A percentile compares a stretch with the other conserved stretches of the same genome.
Conservation (phyloP, 1,140 invertebrate species). For the Lordiphosa clarofinis region DNA sequence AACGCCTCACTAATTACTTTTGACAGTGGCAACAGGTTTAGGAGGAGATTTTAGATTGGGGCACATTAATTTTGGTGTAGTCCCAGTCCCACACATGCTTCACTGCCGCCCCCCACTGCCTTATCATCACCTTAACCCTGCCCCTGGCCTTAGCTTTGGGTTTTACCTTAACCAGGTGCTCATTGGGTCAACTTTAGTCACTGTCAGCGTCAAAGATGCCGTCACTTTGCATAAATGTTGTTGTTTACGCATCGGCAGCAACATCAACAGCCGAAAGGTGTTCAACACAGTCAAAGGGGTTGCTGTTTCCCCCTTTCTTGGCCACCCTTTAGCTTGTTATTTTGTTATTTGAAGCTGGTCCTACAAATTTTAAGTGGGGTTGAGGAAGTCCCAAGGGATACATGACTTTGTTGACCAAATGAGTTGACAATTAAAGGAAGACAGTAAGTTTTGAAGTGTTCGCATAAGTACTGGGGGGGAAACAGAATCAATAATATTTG, state of each 20-base stretch:
- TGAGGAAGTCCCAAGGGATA: too few species aligned
- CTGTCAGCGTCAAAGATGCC: constrained; percentile 38
- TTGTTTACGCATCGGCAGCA: constrained; percentile 57
- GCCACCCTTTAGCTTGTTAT: constrained; percentile 4
- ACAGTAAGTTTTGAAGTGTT: too few species aligned
- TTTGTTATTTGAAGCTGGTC: constrained; percentile 13
- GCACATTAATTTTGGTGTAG: constrained; percentile 47
- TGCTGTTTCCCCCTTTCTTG: background rate
- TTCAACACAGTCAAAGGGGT: constrained; percentile 2
- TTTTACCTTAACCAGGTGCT: background rate
- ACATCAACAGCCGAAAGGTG: constrained; percentile 37
- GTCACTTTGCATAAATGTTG: constrained; percentile 68
- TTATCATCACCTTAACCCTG: constrained; percentile 17
- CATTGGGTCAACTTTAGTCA: constrained; percentile 24
- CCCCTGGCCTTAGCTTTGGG: background rate
- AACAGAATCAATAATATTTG: too few species aligned
- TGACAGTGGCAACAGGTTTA: constrained; percentile 67
- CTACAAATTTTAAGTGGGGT: constrained; percentile 24
- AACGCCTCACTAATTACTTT: constrained; percentile 54
- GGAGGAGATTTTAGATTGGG: constrained; percentile 26
- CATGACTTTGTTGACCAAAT: too few species aligned
- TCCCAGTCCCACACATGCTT: background rate
- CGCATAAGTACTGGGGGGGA: too few species aligned
- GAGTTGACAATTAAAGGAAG: too few species aligned
- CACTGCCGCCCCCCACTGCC: constrained; percentile 11